phyloP scores from a whole-genome alignment of 2,797 vertebrate genomes.

The Pelodytes ibericus region DNA sequence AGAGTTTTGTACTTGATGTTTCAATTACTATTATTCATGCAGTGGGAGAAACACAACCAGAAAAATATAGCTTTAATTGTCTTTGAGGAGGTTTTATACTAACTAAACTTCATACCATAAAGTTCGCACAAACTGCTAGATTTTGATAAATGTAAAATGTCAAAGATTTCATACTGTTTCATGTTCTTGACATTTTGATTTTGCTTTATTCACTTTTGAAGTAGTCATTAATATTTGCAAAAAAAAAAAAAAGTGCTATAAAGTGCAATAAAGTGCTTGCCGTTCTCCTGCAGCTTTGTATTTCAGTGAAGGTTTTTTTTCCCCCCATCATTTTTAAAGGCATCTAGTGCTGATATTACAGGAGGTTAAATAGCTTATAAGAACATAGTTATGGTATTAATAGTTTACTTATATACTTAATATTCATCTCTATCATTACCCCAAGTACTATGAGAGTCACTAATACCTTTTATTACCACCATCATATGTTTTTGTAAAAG shows the following conservation, averaged over 20 bases:
- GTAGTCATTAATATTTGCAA: conserved; percentile 25
- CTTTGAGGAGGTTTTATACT: conserved; percentile 20
- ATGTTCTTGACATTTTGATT: conserved; percentile 44
- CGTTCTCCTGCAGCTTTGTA: neutral
- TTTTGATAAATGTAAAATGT: conserved; percentile 45
- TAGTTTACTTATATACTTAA: too few relatives aligned
- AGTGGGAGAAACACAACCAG: conserved; percentile 2
- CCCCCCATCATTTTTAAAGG: neutral
- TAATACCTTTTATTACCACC: too few relatives aligned
- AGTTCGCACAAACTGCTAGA: conserved; percentile 9
- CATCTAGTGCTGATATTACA: neutral
- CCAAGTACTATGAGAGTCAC: too few relatives aligned
- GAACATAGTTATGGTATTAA: too few relatives aligned
- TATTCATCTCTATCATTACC: too few relatives aligned
- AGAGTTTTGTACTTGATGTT: neutral
- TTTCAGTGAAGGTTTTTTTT: neutral
- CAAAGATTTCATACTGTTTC: conserved; percentile 40
- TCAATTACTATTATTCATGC: conserved; percentile 18
- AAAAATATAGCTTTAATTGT: conserved; percentile 29
- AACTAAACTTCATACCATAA: conserved; percentile 15
- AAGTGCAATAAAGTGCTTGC: conserved; percentile 9
- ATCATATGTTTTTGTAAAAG: too few relatives aligned
- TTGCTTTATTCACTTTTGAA: conserved; percentile 23
- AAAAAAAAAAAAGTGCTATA: neutral
- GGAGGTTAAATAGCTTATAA: too few relatives aligned